These are phyloP conservation scores for Amblyopsis hoosieri DNA, from an alignment of 2,797 vertebrate genomes.

Conservation along the genomic window DNA sequence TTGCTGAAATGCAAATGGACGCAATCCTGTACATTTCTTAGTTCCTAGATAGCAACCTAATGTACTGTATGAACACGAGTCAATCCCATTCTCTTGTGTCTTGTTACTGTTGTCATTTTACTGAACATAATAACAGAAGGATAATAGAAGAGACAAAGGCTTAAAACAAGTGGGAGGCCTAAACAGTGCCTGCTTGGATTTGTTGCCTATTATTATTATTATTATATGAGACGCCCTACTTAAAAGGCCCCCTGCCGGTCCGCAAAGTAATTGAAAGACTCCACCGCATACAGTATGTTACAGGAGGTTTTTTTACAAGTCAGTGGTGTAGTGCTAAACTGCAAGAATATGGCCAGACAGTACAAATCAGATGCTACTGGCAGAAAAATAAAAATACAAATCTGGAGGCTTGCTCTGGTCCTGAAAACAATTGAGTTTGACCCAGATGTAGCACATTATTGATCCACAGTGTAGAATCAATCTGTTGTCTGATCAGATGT, in stretches of 20 bases:
- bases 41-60: too few relatives aligned
- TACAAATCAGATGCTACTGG: background rate
- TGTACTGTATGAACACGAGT: background rate
- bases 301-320: conserved; percentile 17
- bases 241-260: conserved; percentile 24
- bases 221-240: conserved; percentile 14
- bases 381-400: background rate
- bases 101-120: too few relatives aligned
- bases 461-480: background rate
- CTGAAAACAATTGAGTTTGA: background rate
- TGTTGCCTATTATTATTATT: conserved; percentile 4
- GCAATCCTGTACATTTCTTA: conserved; percentile 1
- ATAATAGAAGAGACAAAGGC: background rate
- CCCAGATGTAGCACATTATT: background rate
- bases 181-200: conserved; percentile 5
- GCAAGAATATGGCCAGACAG: conserved; percentile 2
- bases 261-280: conserved; percentile 39
- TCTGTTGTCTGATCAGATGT: background rate
- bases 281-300: conserved; percentile 17
- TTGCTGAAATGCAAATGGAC: conserved; percentile 7
- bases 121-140: background rate
- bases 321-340: background rate
- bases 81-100: too few relatives aligned
- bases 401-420: background rate
- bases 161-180: background rate